Percentiles rank a stretch among this genome's conserved stretches.
These are phyloP conservation scores for Indicator maculatus DNA, from an alignment of 2,113 vertebrate genomes.

Conservation along the genomic window DNA sequence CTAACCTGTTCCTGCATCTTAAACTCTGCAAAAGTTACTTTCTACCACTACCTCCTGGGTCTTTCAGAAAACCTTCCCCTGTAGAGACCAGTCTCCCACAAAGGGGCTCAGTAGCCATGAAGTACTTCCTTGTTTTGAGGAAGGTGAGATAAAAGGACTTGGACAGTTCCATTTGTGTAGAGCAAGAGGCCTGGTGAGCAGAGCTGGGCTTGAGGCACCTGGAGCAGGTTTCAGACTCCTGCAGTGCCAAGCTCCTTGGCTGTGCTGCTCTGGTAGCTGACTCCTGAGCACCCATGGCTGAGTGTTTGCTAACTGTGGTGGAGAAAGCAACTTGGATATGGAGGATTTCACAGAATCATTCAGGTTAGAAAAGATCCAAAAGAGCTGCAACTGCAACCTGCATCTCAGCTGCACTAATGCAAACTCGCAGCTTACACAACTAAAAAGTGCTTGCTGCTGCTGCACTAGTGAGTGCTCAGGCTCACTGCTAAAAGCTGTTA, in stretches of 20 bases:
- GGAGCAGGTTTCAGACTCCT: not conserved
- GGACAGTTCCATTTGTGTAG: not conserved
- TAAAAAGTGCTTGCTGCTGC: not conserved
- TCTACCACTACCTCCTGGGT: not conserved
- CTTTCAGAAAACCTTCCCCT: not conserved
- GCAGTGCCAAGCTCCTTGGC: not conserved
- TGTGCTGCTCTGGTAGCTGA: not conserved
- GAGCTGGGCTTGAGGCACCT: not conserved
- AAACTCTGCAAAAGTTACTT: not conserved
- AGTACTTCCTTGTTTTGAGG: not conserved
- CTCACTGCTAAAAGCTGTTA: not conserved
- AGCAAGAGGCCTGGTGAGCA: not conserved
- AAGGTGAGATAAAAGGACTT: not conserved
- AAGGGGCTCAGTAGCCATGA: not conserved
- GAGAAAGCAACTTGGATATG: not conserved
- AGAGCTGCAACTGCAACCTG: not conserved
- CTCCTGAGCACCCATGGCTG: not conserved
- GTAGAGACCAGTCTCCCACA: not conserved
- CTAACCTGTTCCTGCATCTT: not conserved
- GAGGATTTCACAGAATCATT: not conserved
- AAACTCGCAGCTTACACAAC: not conserved
- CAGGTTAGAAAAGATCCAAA: not conserved
- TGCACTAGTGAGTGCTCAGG: not conserved
- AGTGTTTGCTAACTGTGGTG: not conserved
- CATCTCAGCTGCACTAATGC: fast-evolving